A percentile compares a stretch with the other conserved stretches of the same genome.
Conservation (phyloP, 37 sponge, comb jelly and placozoan species). For the Beroe ovata region DNA sequence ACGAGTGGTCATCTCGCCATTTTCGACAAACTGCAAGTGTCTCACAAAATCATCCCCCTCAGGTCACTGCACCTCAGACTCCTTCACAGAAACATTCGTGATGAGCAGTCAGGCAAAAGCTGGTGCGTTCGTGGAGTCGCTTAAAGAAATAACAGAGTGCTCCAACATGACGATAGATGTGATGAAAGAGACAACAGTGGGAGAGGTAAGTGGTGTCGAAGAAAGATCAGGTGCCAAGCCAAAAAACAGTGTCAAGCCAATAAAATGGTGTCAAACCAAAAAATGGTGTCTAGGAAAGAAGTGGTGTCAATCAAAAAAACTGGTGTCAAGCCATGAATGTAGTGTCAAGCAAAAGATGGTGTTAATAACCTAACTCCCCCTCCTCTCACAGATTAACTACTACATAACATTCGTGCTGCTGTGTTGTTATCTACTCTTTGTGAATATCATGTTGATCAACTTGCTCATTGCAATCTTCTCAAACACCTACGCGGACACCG, state of each 20-base stretch:
- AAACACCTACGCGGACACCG: slow-evolving; percentile 50
- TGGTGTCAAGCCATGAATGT: too few relatives aligned
- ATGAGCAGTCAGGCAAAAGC: too few relatives aligned
- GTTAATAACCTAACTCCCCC: too few relatives aligned
- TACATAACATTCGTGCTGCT: slow-evolving; percentile 45
- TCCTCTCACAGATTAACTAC: slow-evolving; percentile 54
- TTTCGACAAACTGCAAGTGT: not conserved
- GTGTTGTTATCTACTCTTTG: slow-evolving; percentile 32
- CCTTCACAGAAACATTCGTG: too few relatives aligned
- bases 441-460: slow-evolving; percentile 67
- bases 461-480: slow-evolving; percentile 59
- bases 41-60: not conserved
- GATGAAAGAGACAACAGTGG: slow-evolving; percentile 5
- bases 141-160: too few relatives aligned
- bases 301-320: too few relatives aligned
- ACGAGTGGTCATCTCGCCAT: not conserved
- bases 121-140: too few relatives aligned
- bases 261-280: too few relatives aligned
- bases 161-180: not conserved
- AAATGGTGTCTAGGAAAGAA: too few relatives aligned
- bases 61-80: not conserved
- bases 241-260: too few relatives aligned
- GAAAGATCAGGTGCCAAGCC: too few relatives aligned
- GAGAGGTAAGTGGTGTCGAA: slow-evolving; percentile 7
- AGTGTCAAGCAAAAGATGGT: too few relatives aligned